Evolutionary conservation across 1,140 invertebrate species (phyloP).

Genomic region (Papilio polyxenes): DNA sequence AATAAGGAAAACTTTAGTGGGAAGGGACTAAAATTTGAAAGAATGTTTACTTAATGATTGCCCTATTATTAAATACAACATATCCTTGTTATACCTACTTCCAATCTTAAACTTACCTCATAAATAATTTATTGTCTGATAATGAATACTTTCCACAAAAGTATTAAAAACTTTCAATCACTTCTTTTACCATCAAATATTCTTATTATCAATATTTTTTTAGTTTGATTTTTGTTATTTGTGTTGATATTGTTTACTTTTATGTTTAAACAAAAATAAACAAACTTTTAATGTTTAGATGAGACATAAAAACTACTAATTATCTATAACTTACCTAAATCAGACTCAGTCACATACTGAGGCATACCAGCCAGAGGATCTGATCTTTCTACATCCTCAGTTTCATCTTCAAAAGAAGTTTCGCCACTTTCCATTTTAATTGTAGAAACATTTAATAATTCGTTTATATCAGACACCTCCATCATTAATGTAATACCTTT

Average conservation of each 20-base stretch:
- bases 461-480: constrained; percentile 71
- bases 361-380: constrained; percentile 72
- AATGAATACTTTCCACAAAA: background rate
- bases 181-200: background rate
- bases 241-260: background rate
- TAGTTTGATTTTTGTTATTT: background rate
- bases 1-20: background rate
- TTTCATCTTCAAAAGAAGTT: constrained; percentile 57
- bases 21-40: no score
- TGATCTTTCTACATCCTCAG: constrained; percentile 52
- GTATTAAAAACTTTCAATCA: background rate
- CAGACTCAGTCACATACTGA: constrained; percentile 74
- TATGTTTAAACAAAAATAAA: background rate
- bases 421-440: constrained; percentile 75
- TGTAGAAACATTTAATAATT: constrained; percentile 66
- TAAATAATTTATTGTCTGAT: background rate
- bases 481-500: constrained; percentile 47
- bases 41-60: no score
- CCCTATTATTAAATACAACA: no score
- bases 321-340: constrained; percentile 64
- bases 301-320: constrained; percentile 17
- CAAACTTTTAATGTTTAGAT: background rate
- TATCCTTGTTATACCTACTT: no score
- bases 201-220: background rate
- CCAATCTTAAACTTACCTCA: no score